Evolutionary conservation across 2,113 vertebrate genomes (phyloP), one percentile per base, ranked within the genome.

Genomic region (Narcine bancroftii): DNA sequence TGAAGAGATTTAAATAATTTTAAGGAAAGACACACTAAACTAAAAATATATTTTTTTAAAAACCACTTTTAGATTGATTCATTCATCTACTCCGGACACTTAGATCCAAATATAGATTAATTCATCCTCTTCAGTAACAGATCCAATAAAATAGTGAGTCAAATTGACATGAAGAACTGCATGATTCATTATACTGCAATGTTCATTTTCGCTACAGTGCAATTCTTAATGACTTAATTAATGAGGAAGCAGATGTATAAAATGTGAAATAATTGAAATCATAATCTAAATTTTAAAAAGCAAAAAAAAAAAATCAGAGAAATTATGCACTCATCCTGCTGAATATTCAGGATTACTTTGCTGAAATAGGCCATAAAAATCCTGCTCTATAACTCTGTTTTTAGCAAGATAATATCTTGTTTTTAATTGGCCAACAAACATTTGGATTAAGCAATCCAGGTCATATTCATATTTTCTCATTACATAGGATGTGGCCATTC

Each of bases 181-280:
- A 65, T 65, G 85, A 89, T 89, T 89, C 36, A 65, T 63, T 89
- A 39, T 56, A 19, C 33, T 63, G 33, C 42, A 19, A 63, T 89
- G 85, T 65, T 63, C 56, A 19, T 63, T 39, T 89, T 60, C 85
- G 65, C 60, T 65, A 42, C 56, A 39, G 85, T 89, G 56, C 60
- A 65, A 89, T 89, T 65, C 36, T 65, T 89, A 65, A 89, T 89
- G 56, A 56, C 56, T 89, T 65, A 39, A 63, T 63, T 6, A 89
- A 89, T 89, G n/a, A 39, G 15, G 65, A 65, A 65, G 85, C 21
- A 65, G n/a, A 39, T 89, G 85, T n/a, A 89, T 65, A 65, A 65
- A 63, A 39, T 39, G 63, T 89, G 36, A 65, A 65, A 89, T 89
- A 89, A 63, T 36, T 89, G 85, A 89, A 89, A 89, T 65, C 85